phyloP scores from a whole-genome alignment of 64 coral and sea anemone genomes.

The Trachythela sp. region DNA sequence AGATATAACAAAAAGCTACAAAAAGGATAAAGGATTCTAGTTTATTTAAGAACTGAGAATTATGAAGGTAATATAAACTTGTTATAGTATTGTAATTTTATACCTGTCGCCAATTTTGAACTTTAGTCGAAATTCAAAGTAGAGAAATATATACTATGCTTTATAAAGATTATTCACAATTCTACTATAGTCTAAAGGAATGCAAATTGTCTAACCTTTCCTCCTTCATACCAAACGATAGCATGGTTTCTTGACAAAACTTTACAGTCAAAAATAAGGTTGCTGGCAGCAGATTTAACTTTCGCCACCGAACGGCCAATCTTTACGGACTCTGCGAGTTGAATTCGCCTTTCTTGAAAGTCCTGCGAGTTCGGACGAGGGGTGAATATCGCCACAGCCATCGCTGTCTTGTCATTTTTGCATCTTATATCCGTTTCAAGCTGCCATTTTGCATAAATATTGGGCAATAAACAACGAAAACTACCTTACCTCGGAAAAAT shows the following conservation, averaged over 20 bases:
- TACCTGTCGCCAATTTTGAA: background rate
- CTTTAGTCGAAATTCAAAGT: background rate
- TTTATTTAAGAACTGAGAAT: background rate
- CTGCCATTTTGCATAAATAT: background rate
- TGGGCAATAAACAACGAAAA: background rate
- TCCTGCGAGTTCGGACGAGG: conserved; percentile 90
- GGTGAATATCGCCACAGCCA: conserved; percentile 99
- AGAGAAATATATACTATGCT: background rate
- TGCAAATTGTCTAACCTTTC: conserved; percentile 57
- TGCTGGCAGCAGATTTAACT: conserved; percentile 73
- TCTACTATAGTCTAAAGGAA: background rate
- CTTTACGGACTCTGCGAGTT: conserved; percentile 69
- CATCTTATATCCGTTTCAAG: background rate
- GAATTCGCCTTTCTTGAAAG: conserved; percentile 85
- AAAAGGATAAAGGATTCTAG: background rate
- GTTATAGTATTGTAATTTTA: background rate
- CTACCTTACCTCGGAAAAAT: background rate
- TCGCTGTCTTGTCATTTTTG: conserved; percentile 16
- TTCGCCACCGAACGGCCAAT: conserved; percentile 96
- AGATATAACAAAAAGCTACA: background rate
- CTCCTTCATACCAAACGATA: conserved; percentile 96
- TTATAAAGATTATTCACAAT: background rate
- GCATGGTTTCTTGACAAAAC: conserved; percentile 98
- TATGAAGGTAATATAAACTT: background rate
- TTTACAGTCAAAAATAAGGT: conserved; percentile 97